A percentile compares a stretch with the other conserved stretches of the same genome.
Conservation (phyloP, 2,113 vertebrate species). For the Chauna torquata region DNA sequence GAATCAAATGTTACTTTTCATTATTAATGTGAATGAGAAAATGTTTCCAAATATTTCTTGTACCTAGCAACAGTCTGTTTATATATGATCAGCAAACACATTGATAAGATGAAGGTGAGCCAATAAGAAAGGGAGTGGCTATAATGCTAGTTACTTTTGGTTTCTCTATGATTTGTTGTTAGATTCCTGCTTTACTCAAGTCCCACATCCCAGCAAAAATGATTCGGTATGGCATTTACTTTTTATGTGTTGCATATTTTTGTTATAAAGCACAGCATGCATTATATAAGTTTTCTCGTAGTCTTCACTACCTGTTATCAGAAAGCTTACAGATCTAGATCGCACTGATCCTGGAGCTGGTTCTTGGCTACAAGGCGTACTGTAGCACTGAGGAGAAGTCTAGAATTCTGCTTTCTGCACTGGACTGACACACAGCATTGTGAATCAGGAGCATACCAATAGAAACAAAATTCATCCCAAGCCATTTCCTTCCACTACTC, state of each 20-base stretch:
- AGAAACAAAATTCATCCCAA: neutral
- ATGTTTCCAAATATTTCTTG: slow-evolving; percentile 28
- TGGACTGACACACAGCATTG: neutral
- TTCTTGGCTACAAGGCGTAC: neutral
- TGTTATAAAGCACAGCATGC: neutral
- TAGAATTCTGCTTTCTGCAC: neutral
- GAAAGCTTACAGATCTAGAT: neutral
- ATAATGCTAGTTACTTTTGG: neutral
- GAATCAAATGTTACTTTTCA: slow-evolving; percentile 60
- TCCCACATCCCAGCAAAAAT: neutral
- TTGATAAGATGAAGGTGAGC: neutral
- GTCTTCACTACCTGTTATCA: neutral
- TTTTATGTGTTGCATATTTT: neutral
- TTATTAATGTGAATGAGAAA: slow-evolving; percentile 51
- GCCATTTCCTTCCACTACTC: neutral
- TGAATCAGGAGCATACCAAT: neutral
- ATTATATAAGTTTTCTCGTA: neutral
- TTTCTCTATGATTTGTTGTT: neutral
- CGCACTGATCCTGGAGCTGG: neutral
- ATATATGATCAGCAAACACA: neutral
- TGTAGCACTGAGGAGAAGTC: neutral
- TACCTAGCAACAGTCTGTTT: neutral
- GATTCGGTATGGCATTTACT: neutral
- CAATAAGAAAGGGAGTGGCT: neutral
- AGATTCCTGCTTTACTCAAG: neutral